Evolutionary conservation across 2,797 vertebrate species (phyloP).

Genomic region (Sciaenops ocellatus): DNA sequence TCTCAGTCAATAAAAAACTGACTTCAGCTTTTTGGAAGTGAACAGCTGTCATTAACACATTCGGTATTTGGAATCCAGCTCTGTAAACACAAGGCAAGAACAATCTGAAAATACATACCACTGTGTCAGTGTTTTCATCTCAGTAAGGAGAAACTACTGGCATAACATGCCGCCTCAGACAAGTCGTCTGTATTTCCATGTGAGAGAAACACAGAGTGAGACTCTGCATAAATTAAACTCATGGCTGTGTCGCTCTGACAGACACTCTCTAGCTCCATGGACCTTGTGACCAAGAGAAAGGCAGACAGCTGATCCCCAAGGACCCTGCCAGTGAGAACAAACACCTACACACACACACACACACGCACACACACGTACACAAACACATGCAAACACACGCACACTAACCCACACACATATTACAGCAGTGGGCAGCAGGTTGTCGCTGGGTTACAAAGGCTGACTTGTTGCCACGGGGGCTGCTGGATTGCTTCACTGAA

Average conservation of each 20-base stretch:
- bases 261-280: slow-evolving; percentile 44
- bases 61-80: not conserved
- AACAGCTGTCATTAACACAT: not conserved
- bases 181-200: slow-evolving; percentile 22
- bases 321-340: slow-evolving; percentile 48
- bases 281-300: slow-evolving; percentile 63
- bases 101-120: slow-evolving; percentile 40
- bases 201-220: not conserved
- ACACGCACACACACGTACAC: slow-evolving; percentile 22
- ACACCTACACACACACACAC: slow-evolving; percentile 5
- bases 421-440: slow-evolving; percentile 45
- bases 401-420: slow-evolving; percentile 27
- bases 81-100: not conserved
- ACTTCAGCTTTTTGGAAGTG: not conserved
- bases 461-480: slow-evolving; percentile 48
- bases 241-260: slow-evolving; percentile 37
- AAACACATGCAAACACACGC: slow-evolving; percentile 13
- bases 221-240: slow-evolving; percentile 36
- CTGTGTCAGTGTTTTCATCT: slow-evolving; percentile 31
- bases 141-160: slow-evolving; percentile 12
- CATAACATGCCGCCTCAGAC: not conserved
- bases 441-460: slow-evolving; percentile 48
- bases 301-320: slow-evolving; percentile 63
- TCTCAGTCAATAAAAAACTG: not conserved
- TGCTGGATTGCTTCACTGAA: slow-evolving; percentile 42